phyloP scores from a whole-genome alignment of 2,888 invertebrate species.

The Meteorus cinctellus region DNA sequence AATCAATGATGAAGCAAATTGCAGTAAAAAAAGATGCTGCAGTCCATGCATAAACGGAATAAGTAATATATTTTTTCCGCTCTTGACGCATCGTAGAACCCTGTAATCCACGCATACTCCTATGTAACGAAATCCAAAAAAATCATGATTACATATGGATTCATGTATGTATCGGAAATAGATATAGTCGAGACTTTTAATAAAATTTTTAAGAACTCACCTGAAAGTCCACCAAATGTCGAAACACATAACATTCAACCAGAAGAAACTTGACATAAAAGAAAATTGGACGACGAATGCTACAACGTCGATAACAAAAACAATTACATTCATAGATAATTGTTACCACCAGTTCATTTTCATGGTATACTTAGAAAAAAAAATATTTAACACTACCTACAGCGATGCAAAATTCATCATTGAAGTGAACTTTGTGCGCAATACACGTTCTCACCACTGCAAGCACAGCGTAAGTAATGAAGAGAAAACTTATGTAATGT shows the following conservation, averaged over 20 bases:
- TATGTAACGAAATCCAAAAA: conserved; percentile 59
- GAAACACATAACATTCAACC: conserved; percentile 91
- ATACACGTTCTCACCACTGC: conserved; percentile 54
- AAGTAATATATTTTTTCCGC: conserved; percentile 78
- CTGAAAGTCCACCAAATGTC: conserved; percentile 90
- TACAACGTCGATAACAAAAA: conserved; percentile 67
- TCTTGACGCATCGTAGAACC: conserved; percentile 73
- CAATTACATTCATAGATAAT: background rate
- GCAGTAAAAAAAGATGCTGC: conserved; percentile 76
- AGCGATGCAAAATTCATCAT: conserved; percentile 51
- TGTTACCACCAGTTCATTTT: background rate
- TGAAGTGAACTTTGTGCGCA: conserved; percentile 35
- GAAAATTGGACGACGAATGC: conserved; percentile 84
- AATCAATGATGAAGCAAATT: conserved; percentile 76
- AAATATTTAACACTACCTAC: conserved; percentile 54
- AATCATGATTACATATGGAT: background rate
- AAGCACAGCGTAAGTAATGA: conserved; percentile 61
- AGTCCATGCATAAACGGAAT: conserved; percentile 83
- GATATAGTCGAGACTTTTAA: no score
- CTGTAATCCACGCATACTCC: conserved; percentile 74
- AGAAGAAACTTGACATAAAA: conserved; percentile 88
- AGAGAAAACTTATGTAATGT: conserved; percentile 62
- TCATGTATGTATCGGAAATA: no score
- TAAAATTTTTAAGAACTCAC: conserved; percentile 73
- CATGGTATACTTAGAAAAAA: background rate